These are phyloP conservation scores for Lineus longissimus DNA, from an alignment of 1,140 invertebrate genomes.

Conservation along the genomic window DNA sequence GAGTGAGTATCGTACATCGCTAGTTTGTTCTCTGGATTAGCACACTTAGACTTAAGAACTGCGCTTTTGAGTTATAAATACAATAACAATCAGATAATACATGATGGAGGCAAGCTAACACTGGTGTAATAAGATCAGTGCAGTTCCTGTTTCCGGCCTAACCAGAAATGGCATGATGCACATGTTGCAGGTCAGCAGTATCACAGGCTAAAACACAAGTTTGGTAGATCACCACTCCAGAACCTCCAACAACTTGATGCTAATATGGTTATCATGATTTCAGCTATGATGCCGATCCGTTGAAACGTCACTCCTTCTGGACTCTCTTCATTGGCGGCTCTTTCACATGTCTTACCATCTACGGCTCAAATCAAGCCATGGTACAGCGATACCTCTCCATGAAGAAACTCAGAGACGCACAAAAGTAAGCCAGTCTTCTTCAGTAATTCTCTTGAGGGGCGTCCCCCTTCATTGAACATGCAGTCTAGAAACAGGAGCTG, in stretches of 20 bases:
- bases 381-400: conserved; percentile 38
- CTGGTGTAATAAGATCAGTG: too few relatives aligned
- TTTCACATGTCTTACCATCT: conserved; percentile 32
- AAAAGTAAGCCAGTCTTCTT: conserved; percentile 25
- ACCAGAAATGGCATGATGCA: too few relatives aligned
- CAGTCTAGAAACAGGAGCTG: background rate
- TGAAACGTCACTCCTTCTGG: conserved; percentile 34
- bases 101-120: too few relatives aligned
- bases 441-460: background rate
- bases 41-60: too few relatives aligned
- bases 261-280: background rate
- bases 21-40: too few relatives aligned
- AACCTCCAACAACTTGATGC: too few relatives aligned
- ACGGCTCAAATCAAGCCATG: conserved; percentile 37
- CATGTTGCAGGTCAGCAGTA: too few relatives aligned
- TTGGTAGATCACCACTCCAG: too few relatives aligned
- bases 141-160: too few relatives aligned
- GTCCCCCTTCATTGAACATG: background rate
- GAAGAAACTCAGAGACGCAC: conserved; percentile 29
- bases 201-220: too few relatives aligned
- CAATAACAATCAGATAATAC: too few relatives aligned
- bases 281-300: conserved; percentile 20
- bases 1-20: conserved; percentile 56
- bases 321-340: conserved; percentile 37
- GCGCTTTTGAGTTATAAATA: too few relatives aligned